phyloP scores from a whole-genome alignment of 1,140 invertebrate species.

The Brachionus plicatilis region DNA sequence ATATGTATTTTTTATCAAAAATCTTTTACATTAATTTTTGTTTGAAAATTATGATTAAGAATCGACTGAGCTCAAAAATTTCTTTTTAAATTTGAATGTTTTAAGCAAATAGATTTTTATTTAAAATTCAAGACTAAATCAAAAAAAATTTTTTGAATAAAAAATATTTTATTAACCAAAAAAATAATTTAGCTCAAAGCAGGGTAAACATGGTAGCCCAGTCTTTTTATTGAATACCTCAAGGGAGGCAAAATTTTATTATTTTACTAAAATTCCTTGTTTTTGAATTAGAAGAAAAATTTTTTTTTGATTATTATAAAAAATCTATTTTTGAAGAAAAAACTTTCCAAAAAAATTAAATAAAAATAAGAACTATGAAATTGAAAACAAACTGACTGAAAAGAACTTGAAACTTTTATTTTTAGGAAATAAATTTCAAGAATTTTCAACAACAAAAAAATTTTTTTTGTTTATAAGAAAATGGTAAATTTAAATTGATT shows the following conservation, averaged over 20 bases:
- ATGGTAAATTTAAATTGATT: not conserved
- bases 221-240: not conserved
- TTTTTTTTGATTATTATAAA: too few species aligned
- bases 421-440: not conserved
- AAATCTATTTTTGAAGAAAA: too few species aligned
- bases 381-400: not conserved
- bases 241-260: too few species aligned
- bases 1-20: too few species aligned
- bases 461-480: not conserved
- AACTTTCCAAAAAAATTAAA: too few species aligned
- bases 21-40: too few species aligned
- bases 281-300: too few species aligned
- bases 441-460: not conserved
- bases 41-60: too few species aligned
- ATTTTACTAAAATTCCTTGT: too few species aligned
- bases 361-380: not conserved
- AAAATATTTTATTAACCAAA: not conserved
- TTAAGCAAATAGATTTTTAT: too few species aligned
- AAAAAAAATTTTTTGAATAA: not conserved
- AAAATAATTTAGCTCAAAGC: not conserved
- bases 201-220: not conserved
- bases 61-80: not conserved
- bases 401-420: not conserved
- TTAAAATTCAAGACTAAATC: too few species aligned
- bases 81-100: not conserved